A percentile compares a stretch with the other conserved stretches of the same genome.
These are phyloP conservation scores for Paelopatides confundens DNA, from an alignment of 53 echinoderm and acorn worm species.

Conservation along the genomic window DNA sequence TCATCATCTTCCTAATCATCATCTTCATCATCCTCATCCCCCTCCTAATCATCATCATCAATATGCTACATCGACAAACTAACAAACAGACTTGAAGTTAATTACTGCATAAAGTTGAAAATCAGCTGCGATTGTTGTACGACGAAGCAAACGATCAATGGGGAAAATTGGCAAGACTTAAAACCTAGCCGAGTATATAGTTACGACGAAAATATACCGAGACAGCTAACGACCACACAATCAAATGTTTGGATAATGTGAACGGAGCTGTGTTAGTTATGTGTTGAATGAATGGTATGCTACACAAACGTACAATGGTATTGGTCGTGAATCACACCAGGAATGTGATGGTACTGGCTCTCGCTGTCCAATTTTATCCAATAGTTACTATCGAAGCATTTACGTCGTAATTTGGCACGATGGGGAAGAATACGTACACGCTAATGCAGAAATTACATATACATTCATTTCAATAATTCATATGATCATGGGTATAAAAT, in stretches of 20 bases:
- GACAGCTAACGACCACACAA: conserved; percentile 11
- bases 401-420: neutral
- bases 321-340: neutral
- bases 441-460: neutral
- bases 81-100: neutral
- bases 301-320: neutral
- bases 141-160: neutral
- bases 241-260: conserved; percentile 38
- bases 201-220: neutral
- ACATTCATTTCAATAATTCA: neutral
- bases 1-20: too few species aligned
- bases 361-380: neutral
- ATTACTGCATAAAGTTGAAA: neutral
- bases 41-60: too few species aligned
- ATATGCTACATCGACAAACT: neutral
- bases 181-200: neutral
- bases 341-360: neutral
- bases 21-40: too few species aligned
- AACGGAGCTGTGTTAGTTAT: conserved; percentile 10
- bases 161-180: neutral
- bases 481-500: neutral
- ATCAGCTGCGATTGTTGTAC: neutral
- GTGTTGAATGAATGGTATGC: conserved; percentile 42
- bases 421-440: neutral
- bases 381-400: neutral